phyloP scores from a whole-genome alignment of 2,113 vertebrate species.

The Beaufortia kweichowensis region DNA sequence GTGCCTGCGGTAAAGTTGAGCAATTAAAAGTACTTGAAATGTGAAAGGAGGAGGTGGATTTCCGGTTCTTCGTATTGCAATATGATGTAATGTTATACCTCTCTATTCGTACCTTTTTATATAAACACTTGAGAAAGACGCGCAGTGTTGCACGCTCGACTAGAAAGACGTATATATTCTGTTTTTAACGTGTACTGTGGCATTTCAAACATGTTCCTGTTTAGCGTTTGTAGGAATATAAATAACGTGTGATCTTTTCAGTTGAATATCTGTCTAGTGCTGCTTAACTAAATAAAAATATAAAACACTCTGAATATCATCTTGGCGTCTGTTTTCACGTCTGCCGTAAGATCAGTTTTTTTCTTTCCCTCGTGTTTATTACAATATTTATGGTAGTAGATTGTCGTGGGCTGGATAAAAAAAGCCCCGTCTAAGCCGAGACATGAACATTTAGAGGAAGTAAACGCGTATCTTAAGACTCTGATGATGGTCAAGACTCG shows the following conservation, averaged over 20 bases:
- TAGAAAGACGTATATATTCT: not conserved
- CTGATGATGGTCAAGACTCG: not conserved
- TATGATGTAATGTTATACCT: conserved; percentile 46
- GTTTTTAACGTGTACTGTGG: conserved; percentile 3
- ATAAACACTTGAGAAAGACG: conserved; percentile 41
- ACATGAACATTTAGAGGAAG: conserved; percentile 5
- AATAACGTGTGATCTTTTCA: conserved; percentile 52
- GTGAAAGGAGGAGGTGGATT: conserved; percentile 31
- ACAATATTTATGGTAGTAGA: not conserved
- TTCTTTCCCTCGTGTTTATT: not conserved
- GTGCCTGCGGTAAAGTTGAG: conserved; percentile 38
- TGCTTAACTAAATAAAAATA: conserved; percentile 46
- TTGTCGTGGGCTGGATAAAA: not conserved
- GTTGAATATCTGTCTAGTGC: conserved; percentile 62
- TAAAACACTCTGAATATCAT: not conserved
- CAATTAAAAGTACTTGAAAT: conserved; percentile 45
- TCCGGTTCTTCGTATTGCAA: conserved; percentile 44
- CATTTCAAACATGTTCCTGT: not conserved
- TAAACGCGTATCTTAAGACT: not conserved
- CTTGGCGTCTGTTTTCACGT: not conserved
- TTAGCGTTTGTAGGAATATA: conserved; percentile 47
- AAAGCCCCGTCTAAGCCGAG: not conserved
- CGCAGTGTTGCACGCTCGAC: conserved; percentile 44
- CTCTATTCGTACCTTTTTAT: conserved; percentile 45
- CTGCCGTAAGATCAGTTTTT: not conserved